These are phyloP conservation scores for Paragorgia papillata DNA, from an alignment of 92 coral and sea anemone species.

Conservation along the genomic window DNA sequence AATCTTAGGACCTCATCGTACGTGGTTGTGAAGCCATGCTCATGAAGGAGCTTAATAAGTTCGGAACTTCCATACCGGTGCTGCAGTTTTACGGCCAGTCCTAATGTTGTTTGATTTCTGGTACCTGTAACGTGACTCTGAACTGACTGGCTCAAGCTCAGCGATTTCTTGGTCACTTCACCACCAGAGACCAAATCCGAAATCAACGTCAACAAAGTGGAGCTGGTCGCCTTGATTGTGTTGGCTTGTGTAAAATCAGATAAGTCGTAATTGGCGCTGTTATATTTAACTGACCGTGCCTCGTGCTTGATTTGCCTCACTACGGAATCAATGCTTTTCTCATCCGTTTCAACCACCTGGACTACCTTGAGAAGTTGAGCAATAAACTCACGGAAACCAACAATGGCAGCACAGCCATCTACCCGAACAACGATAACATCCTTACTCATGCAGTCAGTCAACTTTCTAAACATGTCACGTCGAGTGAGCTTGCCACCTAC, in stretches of 20 bases:
- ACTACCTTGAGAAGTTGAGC: too few species aligned
- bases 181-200: conserved; percentile 24
- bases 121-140: too few species aligned
- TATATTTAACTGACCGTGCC: conserved; percentile 21
- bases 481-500: conserved; percentile 17
- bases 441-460: conserved; percentile 30
- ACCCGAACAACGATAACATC: conserved; percentile 17
- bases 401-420: too few species aligned
- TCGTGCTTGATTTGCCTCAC: conserved; percentile 29
- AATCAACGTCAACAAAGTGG: conserved; percentile 19
- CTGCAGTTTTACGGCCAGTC: conserved; percentile 25
- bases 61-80: conserved; percentile 32
- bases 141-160: conserved; percentile 24
- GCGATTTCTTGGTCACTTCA: too few species aligned
- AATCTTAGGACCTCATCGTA: conserved; percentile 33
- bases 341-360: too few species aligned
- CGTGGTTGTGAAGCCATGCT: conserved; percentile 30
- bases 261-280: conserved; percentile 27
- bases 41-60: conserved; percentile 26
- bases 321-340: conserved; percentile 9
- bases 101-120: conserved; percentile 25
- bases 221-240: conserved; percentile 4
- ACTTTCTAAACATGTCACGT: conserved; percentile 33
- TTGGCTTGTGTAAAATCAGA: conserved; percentile 24
- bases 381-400: too few species aligned